A percentile compares a stretch with the other conserved stretches of the same genome.
Conservation (phyloP, 2,888 invertebrate genomes). For the Heliconius ethilla region DNA sequence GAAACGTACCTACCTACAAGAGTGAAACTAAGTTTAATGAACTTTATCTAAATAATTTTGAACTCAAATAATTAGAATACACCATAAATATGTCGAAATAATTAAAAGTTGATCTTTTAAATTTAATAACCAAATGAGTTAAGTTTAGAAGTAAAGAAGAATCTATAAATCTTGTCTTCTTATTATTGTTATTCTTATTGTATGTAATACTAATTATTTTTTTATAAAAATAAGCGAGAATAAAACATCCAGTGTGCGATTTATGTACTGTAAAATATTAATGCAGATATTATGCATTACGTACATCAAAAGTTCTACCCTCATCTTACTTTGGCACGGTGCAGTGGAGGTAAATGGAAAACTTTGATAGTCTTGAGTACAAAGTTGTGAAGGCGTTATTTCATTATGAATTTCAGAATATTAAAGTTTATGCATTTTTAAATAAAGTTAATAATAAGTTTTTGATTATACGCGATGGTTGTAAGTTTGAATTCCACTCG, state of each 20-base stretch:
- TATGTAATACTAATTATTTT: too few relatives aligned
- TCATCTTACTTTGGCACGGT: background rate
- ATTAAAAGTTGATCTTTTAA: too few relatives aligned
- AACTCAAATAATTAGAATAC: too few relatives aligned
- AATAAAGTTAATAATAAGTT: background rate
- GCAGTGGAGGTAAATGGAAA: background rate
- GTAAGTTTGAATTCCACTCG: background rate
- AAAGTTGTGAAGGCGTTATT: slow-evolving; percentile 4
- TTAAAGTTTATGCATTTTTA: background rate
- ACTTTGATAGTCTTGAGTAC: slow-evolving; percentile 16
- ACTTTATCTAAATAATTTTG: too few relatives aligned
- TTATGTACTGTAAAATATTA: background rate
- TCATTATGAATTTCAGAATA: slow-evolving; percentile 5
- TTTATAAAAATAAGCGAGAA: too few relatives aligned
- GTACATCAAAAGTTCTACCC: slow-evolving; percentile 7
- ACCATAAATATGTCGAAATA: too few relatives aligned
- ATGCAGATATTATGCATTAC: slow-evolving; percentile 14
- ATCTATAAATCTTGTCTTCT: too few relatives aligned
- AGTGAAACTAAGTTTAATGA: too few relatives aligned
- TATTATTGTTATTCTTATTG: too few relatives aligned
- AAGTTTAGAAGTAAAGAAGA: too few relatives aligned
- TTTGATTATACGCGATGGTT: background rate
- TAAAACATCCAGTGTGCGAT: background rate
- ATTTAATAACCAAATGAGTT: too few relatives aligned
- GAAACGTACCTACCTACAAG: too few relatives aligned